A percentile compares a stretch with the other conserved stretches of the same genome.
These are phyloP conservation scores for Nysson spinosus DNA, from an alignment of 2,888 invertebrate genomes.

Conservation along the genomic window DNA sequence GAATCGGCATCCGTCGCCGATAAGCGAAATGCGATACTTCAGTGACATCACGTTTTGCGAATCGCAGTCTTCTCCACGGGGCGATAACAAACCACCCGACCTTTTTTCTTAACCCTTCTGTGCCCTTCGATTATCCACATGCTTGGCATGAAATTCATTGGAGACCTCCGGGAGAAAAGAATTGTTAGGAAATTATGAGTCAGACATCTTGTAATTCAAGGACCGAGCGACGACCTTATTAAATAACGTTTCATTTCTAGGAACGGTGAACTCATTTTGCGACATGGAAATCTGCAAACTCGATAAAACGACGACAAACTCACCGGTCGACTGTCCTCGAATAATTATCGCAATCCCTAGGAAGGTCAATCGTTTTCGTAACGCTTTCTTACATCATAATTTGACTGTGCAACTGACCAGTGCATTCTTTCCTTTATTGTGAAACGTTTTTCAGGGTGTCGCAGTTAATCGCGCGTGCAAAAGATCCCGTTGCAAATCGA, in stretches of 20 bases:
- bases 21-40: constrained; percentile 75
- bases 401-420: constrained; percentile 12
- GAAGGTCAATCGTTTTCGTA: constrained; percentile 53
- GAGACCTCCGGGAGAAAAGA: neutral
- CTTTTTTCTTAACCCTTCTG: neutral
- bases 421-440: constrained; percentile 26
- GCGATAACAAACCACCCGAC: constrained; percentile 8
- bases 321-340: constrained; percentile 1
- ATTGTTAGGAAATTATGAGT: neutral
- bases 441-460: neutral
- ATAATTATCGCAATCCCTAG: constrained; percentile 12
- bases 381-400: constrained; percentile 31
- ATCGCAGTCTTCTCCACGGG: constrained; percentile 24
- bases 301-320: constrained; percentile 18
- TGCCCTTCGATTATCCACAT: neutral
- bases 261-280: constrained; percentile 16
- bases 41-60: constrained; percentile 72
- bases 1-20: constrained; percentile 67
- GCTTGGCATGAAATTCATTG: neutral
- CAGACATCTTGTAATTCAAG: neutral
- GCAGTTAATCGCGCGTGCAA: neutral
- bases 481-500: too few species aligned
- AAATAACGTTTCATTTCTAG: constrained; percentile 2
- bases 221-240: constrained; percentile 3
- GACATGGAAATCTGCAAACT: constrained; percentile 33